These are phyloP conservation scores for Leptobrachium ailaonicum DNA, from an alignment of 2,113 vertebrate species.

Conservation along the genomic window DNA sequence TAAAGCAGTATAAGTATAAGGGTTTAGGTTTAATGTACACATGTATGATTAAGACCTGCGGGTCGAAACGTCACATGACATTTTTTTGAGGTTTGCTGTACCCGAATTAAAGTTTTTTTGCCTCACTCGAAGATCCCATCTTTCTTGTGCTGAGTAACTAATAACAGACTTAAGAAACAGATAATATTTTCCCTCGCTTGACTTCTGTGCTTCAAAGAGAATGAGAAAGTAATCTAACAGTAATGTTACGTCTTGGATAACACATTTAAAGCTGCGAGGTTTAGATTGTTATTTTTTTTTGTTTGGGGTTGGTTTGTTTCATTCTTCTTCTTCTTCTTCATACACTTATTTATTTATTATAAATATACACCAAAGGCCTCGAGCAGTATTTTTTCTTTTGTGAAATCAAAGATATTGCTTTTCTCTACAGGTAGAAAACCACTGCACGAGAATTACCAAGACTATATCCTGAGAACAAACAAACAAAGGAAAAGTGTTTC, in stretches of 20 bases:
- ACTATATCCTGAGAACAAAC: constrained; percentile 1
- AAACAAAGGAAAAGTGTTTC: constrained; percentile 19
- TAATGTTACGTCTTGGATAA: not conserved
- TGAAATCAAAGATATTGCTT: constrained; percentile 47
- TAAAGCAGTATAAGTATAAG: no score
- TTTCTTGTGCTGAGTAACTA: no score
- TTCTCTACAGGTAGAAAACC: constrained; percentile 13
- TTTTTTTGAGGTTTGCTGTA: no score
- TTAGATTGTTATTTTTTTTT: not conserved
- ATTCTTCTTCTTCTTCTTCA: not conserved
- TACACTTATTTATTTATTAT: not conserved
- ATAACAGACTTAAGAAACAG: not conserved
- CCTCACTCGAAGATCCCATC: no score
- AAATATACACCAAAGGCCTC: constrained; percentile 26
- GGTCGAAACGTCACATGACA: no score
- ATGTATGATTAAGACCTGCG: no score
- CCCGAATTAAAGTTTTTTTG: no score
- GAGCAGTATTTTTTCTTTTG: constrained; percentile 16
- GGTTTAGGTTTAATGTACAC: no score
- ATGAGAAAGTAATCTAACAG: not conserved
- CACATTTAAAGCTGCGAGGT: not conserved
- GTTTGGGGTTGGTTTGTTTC: not conserved
- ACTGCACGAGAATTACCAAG: constrained; percentile 36
- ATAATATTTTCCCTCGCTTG: not conserved
- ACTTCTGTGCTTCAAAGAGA: not conserved